Base-by-base conservation (phyloP, 2,797 vertebrate genomes). In the Simalia tracyae region DNA sequence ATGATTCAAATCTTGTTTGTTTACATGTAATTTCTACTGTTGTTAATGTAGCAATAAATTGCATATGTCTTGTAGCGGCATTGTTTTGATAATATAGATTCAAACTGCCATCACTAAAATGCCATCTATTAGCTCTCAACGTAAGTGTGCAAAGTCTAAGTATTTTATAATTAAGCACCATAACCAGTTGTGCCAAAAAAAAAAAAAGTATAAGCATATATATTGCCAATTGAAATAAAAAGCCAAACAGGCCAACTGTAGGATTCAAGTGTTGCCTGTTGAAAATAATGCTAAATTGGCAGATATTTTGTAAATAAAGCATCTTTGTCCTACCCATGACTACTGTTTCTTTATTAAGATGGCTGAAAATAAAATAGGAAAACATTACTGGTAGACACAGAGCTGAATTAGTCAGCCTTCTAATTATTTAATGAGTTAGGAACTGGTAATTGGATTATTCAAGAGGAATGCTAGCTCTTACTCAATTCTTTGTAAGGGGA, bases 401-500 rank as follows among this genome's bases (percentile, higher is more conserved):
- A 66, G n/a, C 93, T 95, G 92, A 89, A 61, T 96, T 95, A 93
- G 94, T 93, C 93, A 87, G 88, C 91, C 86, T 96, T 84, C 42
- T 95, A 86, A 2, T 93, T 96, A 96, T 1, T 95, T 96, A 96
- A 90, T 95, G 93, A 95, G 90, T 95, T 94, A 89, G 95, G 89
- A 94, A 36, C 93, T 94, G 68, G 90, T 95, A 96, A 96, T 94
- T 95, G 94, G 93, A 94, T 96, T 95, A 95, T 95, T 94, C 93
- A 93, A 95, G 68, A 97, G 96, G 95, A 97, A 96, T 96, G 94
- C 94, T 0, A 10, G 91, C 96, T 95, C 96, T 97, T 94, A 94
- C 68, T 63, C 95, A 95, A 92, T 94, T 95, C 95, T 94, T 94
- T 95, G 94, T 95, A 94, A 97, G 91, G 57, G 92, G 90, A 94